Conservation (phyloP, 2,888 invertebrate genomes). For the Arctia plantaginis region DNA sequence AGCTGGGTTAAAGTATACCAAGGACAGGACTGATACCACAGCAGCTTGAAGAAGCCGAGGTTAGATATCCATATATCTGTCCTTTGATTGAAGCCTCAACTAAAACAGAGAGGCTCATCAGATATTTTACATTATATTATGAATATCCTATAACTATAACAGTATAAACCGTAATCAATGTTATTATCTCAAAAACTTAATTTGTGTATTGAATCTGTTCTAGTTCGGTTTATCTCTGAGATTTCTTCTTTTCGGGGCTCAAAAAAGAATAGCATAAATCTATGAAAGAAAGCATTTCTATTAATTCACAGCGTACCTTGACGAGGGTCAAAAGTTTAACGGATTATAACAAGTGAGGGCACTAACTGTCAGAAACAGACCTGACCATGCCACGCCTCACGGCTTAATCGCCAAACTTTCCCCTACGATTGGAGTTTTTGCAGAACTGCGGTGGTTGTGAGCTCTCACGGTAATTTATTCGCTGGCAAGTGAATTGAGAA, state of each 20-base stretch:
- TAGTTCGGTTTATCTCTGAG: background rate
- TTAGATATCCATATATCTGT: no score
- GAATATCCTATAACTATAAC: background rate
- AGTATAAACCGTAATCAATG: background rate
- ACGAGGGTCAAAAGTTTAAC: constrained; percentile 85
- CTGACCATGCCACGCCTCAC: constrained; percentile 83
- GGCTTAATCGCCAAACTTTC: constrained; percentile 86
- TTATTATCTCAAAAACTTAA: background rate
- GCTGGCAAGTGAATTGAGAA: constrained; percentile 71
- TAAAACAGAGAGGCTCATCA: background rate
- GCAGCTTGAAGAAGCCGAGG: no score
- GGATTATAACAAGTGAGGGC: constrained; percentile 85
- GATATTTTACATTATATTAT: background rate
- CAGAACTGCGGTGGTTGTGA: constrained; percentile 76
- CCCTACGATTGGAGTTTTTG: constrained; percentile 85
- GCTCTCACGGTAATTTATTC: constrained; percentile 81
- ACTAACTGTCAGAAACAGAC: constrained; percentile 85
- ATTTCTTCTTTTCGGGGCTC: constrained; percentile 19
- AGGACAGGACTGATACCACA: no score
- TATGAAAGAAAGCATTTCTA: constrained; percentile 76
- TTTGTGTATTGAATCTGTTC: background rate
- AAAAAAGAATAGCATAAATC: constrained; percentile 70
- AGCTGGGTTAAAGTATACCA: no score
- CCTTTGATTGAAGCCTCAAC: background rate
- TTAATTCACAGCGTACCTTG: constrained; percentile 82